Conservation (phyloP, 2,888 invertebrate species). For the Seira musarum region DNA sequence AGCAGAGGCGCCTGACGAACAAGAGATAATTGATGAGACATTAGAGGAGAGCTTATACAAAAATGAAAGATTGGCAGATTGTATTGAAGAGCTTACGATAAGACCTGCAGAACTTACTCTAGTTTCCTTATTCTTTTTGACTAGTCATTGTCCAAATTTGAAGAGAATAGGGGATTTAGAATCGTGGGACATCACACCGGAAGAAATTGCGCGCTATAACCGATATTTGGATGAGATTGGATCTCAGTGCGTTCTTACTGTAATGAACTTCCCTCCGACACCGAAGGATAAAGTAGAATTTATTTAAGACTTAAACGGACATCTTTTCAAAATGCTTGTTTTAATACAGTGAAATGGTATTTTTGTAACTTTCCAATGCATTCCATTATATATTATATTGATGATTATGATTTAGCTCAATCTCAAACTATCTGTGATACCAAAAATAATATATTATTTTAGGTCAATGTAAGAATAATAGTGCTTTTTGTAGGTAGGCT, state of each 20-base stretch:
- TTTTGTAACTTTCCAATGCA: too few relatives aligned
- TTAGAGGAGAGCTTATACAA: constrained; percentile 5
- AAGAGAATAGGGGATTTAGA: constrained; percentile 54
- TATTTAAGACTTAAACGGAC: background rate
- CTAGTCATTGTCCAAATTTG: constrained; percentile 33
- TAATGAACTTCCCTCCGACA: constrained; percentile 56
- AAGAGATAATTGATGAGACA: constrained; percentile 28
- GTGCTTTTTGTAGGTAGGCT: too few relatives aligned
- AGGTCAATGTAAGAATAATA: too few relatives aligned
- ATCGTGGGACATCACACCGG: constrained; percentile 33
- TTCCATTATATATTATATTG: too few relatives aligned
- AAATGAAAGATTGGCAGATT: constrained; percentile 23
- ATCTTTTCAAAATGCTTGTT: too few relatives aligned
- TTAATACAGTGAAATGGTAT: too few relatives aligned
- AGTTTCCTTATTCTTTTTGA: constrained; percentile 15
- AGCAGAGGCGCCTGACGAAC: background rate
- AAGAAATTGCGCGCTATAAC: constrained; percentile 40
- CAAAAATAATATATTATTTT: too few relatives aligned
- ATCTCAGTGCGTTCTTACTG: constrained; percentile 55
- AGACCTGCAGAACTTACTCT: constrained; percentile 37
- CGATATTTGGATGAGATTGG: constrained; percentile 28
- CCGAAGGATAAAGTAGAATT: background rate
- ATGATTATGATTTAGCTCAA: too few relatives aligned
- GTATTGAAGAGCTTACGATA: constrained; percentile 37
- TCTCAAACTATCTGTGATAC: too few relatives aligned